Evolutionary conservation across 2,113 vertebrate genomes (phyloP), one percentile per base, ranked within the genome.

Genomic region (Pterocles orientalis): DNA sequence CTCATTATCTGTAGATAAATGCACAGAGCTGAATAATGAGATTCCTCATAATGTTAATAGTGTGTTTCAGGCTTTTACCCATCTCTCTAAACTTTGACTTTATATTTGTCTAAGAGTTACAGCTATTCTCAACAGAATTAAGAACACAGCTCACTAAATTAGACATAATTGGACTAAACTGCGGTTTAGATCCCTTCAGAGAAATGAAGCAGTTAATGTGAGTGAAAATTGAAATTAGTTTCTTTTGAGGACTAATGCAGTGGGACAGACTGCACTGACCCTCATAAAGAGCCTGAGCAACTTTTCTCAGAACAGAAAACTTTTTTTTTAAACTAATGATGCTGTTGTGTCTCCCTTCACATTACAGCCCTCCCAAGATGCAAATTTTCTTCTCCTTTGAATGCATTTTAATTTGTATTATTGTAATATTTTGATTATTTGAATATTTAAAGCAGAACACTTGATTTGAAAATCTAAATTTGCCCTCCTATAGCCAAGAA

Each of bases 141-240:
- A 69, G 86, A 88, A 34, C 56, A 70, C 28, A 56, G 34, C 61
- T 94, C 78, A 69, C 50, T 86, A 94, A 93, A 96, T 93, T 86
- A 88, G 95, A 78, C 60, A 18, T 95, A 95, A 97, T 92, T 97
- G 91, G 66, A 77, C 89, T 86, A 86, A 94, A 94, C 56, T 92
- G 58, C 2, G 5, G 61, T 72, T 95, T 78, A 86, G 94, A 70
- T 91, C 95, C 71, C 84, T 94, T 94, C 88, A 88, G 93, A 96
- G 88, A 96, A 97, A 94, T 92, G 78, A 95, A 88, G 92, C 92
- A 94, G 88, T 95, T 95, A 93, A 96, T 72, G 81, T 72, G 75
- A 86, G 64, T 64, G 93, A 95, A 96, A 93, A 88, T 48, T 73
- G 56, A 96, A 97, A 91, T 96, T 76, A 92, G 62, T 94, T 95